A percentile compares a stretch with the other conserved stretches of the same genome.
These are phyloP conservation scores for Tonatia bakeri DNA, from an alignment of 2,113 vertebrate genomes.

Conservation along the genomic window DNA sequence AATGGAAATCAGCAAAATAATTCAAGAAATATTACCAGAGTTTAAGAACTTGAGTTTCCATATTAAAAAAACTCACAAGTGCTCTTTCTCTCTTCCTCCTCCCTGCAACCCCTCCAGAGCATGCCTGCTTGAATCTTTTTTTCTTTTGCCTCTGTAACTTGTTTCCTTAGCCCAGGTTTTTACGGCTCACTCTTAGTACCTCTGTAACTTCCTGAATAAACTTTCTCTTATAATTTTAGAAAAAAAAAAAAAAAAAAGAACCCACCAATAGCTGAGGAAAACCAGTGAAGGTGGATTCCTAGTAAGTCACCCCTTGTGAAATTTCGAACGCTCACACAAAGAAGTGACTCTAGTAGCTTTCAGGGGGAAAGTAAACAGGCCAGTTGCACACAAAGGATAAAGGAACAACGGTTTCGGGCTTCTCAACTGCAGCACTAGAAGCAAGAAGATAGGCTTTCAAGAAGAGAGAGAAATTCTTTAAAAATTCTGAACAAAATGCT, in stretches of 20 bases:
- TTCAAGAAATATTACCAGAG: background rate
- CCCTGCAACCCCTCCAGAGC: too few species aligned
- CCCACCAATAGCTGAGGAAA: background rate
- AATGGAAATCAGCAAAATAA: slow-evolving; percentile 14
- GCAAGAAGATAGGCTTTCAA: background rate
- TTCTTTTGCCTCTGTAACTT: too few species aligned
- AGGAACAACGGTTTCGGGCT: background rate
- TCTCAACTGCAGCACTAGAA: background rate
- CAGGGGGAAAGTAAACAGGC: background rate
- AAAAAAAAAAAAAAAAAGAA: background rate
- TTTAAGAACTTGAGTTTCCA: background rate
- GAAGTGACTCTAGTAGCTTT: background rate
- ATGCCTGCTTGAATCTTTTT: too few species aligned
- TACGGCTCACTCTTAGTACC: too few species aligned
- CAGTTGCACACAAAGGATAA: background rate
- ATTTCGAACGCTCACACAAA: background rate
- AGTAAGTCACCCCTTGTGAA: background rate
- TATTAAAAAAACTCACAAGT: background rate
- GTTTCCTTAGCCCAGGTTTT: too few species aligned
- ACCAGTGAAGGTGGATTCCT: background rate
- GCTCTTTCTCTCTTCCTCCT: too few species aligned
- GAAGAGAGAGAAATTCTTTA: background rate
- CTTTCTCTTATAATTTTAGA: too few species aligned
- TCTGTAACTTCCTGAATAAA: too few species aligned
- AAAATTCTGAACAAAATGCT: background rate